Base-by-base conservation (phyloP, 2,797 vertebrate species). In the Botia kubotai region DNA sequence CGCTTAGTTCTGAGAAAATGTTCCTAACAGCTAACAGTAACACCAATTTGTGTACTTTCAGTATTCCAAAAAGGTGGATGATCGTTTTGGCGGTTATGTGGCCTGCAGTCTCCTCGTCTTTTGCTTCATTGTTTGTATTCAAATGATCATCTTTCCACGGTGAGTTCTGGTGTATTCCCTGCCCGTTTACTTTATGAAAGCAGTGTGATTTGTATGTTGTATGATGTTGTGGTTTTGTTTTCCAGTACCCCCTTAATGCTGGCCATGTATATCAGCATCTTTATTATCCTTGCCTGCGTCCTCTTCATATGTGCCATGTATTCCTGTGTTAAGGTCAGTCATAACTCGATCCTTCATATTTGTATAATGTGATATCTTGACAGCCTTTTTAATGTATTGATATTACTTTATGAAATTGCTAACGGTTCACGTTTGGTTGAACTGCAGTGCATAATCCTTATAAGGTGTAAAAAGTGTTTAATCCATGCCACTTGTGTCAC, bases 51-150 rank as follows among this genome's bases (percentile, higher is more conserved):
- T 86, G 19, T 84, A 0, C 79, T 88, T 84, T 16, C 89, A 98
- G 97, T 98, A 97, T 89, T 97, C 97, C 11, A 96, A 96, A 91
- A 97, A 98, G 89, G 95, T 98, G 36, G 97, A 98, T 1, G 95
- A 95, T 92, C 95, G 96, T 75, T 97, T 98, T 0, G 96, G 96
- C 58, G 95, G 95, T 87, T 98, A 97, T 0, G 96, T 98, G 86
- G 96, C 96, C 90, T 97, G 97, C 83, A 93, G 94, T 11, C 90
- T 97, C 72, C 86, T 97, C 0, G 97, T 98, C 86, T 98, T 98
- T 89, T 96, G 94, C 84, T 97, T 95, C 89, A 96, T 98, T 90
- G 95, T 94, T 88, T 94, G 93, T 86, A 96, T 97, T 88, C 97
- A 98, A 88, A 90, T 95, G 39, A 92, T 96, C 57, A 77, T 97